Base-by-base conservation (phyloP, 2,113 vertebrate genomes). In the Rana temporaria region DNA sequence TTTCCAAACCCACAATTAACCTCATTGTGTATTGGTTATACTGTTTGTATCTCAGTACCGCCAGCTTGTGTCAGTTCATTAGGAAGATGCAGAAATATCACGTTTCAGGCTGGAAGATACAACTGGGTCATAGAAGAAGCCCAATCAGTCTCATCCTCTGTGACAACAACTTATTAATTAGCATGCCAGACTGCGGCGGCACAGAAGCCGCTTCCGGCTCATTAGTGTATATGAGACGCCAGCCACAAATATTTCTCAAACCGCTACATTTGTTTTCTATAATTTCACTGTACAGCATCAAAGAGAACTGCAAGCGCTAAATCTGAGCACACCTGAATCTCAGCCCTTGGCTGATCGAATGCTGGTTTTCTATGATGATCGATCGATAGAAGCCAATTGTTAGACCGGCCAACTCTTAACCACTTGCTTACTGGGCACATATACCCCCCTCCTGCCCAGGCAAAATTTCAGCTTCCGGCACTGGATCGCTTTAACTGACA, bases 131-230 rank as follows among this genome's bases (percentile, higher is more conserved):
- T 57, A 34, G 32, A 34, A 19, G 26, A 17, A 73, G 70, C 53
- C 56, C 19, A 56, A 56, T 53, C 18, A 48, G 19, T 52, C 17
- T 56, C 22, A 32, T 57, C 52, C 55, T 30, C 19, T 19, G 24
- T 56, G 55, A 56, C 52, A 56, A 48, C 12, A 56, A 48, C 12
- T 14, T 32, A 71, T 12, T 73, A 57, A 73, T 73, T 73, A 16
- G 7, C 9, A 12, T 55, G 8, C 22, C 4, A 32, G 70, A 30
- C 53, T 30, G 12, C 24, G 18, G 24, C 24, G 2, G 1, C 32
- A 56, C 9, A 19, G 52, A 17, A 57, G 22, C 19, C 14, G 19
- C 19, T 9, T 57, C 22, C 18, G 22, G 20, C 16, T 71, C 26
- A 57, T 57, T 72, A 57, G 52, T 55, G 19, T 56, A 24, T 38